These are phyloP conservation scores for Syncerus caffer DNA, from an alignment of 2,797 vertebrate species.

Conservation along the genomic window DNA sequence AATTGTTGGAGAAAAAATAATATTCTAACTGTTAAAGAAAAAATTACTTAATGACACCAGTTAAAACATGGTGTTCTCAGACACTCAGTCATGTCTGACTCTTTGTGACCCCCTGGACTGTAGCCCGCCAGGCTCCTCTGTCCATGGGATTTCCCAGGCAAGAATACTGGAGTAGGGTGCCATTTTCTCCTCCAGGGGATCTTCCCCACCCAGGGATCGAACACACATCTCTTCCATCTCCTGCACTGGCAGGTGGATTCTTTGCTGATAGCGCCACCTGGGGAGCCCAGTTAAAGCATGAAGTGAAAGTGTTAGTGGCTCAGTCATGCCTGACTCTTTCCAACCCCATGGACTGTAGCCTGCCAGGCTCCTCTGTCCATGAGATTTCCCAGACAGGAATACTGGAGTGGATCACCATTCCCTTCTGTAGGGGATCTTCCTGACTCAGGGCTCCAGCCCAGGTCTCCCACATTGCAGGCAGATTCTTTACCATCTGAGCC, in stretches of 20 bases:
- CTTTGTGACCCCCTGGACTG: neutral
- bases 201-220: neutral
- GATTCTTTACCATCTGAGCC: neutral
- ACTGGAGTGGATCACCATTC: neutral
- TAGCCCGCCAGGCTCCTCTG: neutral
- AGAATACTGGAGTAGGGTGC: neutral
- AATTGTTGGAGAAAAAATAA: neutral
- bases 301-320: neutral
- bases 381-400: neutral
- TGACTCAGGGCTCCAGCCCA: neutral
- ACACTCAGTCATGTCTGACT: neutral
- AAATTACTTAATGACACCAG: no score
- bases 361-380: neutral
- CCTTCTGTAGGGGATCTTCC: neutral
- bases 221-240: neutral
- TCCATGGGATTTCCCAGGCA: neutral
- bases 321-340: neutral
- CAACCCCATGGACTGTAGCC: neutral
- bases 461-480: neutral
- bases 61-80: neutral
- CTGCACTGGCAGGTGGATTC: neutral
- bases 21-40: neutral
- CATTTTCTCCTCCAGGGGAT: neutral
- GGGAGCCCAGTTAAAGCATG: neutral
- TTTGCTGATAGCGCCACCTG: neutral